These are phyloP conservation scores for Strix aluco DNA, from an alignment of 2,113 vertebrate genomes.

Conservation along the genomic window DNA sequence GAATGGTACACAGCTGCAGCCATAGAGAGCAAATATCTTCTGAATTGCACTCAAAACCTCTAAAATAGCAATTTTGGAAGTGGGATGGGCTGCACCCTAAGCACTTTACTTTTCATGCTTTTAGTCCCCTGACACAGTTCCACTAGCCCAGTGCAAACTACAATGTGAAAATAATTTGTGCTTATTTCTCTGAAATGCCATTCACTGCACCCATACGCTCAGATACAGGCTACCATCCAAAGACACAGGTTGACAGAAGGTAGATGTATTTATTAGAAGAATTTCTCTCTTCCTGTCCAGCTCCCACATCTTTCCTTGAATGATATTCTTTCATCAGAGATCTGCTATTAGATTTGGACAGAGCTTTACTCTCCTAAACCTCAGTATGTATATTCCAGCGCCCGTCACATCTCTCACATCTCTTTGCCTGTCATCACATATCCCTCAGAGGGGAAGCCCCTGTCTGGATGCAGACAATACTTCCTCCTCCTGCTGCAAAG, in stretches of 20 bases:
- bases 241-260: not conserved
- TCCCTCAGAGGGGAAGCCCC: not conserved
- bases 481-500: not conserved
- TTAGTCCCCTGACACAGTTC: not conserved
- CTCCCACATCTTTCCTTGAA: not conserved
- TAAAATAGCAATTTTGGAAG: not conserved
- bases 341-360: not conserved
- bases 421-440: not conserved
- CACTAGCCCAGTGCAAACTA: not conserved
- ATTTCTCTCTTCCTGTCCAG: not conserved
- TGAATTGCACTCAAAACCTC: not conserved
- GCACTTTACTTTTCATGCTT: not conserved
- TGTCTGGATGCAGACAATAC: not conserved
- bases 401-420: fast-evolving
- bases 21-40: not conserved
- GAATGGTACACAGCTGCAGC: not conserved
- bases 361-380: not conserved
- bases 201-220: not conserved
- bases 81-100: not conserved
- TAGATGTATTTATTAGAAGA: not conserved
- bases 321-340: not conserved
- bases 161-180: not conserved
- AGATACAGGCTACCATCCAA: not conserved
- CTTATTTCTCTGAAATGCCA: not conserved
- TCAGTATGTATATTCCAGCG: not conserved